Base-by-base conservation (phyloP, 2,113 vertebrate genomes). In the Glaucomys volans region DNA sequence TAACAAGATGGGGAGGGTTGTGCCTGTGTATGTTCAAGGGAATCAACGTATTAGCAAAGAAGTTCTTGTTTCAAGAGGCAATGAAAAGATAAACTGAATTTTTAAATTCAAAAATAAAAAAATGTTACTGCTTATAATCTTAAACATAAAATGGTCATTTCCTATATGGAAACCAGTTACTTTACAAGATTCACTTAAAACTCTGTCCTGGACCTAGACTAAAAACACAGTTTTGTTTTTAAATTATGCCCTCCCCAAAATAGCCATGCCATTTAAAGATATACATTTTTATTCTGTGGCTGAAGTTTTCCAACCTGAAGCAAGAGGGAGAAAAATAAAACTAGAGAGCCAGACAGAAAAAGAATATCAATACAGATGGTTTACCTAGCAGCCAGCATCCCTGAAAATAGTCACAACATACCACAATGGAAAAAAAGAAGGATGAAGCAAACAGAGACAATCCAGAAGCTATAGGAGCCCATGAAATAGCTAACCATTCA, bases 191-290 rank as follows among this genome's bases (percentile, higher is more conserved):
- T 71, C 40, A 22, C 81, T 95, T 67, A 82, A 91, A 93, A 67
- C 35, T 94, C 8, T 96, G 35, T 50, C 72, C 83, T 90, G 28
- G 42, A 72, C 75, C 32, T 87, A 83, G 75, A 83, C 57, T n/a
- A 91, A 95, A 94, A 74, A 62, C 30, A 74, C 5, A 81, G 12
- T 74, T 95, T 94, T 90, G 64, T 81, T 91, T 95, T 75, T 44
- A 92, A 92, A 62, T 83, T 85, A 80, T 44, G 24, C 5, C 40
- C 10, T 97, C 52, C 84, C 32, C 13, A 40, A 87, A 97, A 96
- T 66, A 96, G 69, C 66, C 44, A 42, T 47, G 57, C 69, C 75
- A 89, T 92, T 95, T 95, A 75, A 87, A 96, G 57, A 50, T 9
- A 76, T 8, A 82, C 22, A 54, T 85, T 95, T 94, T 94, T 85